phyloP scores from a whole-genome alignment of 1,140 invertebrate genomes.

The Caenorhabditis briggsae region DNA sequence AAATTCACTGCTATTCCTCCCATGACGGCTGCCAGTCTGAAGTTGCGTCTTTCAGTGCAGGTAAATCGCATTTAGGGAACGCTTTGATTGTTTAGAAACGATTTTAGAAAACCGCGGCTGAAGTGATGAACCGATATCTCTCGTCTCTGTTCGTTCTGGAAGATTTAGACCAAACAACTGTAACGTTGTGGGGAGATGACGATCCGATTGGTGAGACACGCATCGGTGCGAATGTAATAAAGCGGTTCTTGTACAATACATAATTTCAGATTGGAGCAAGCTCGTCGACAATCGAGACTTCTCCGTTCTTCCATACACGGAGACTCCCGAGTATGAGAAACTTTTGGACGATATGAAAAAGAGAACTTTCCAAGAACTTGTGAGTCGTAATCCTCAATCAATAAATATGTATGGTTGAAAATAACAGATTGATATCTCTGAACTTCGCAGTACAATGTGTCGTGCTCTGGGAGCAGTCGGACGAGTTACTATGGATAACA shows the following conservation, averaged over 20 bases:
- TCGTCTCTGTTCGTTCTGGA: slow-evolving; percentile 24
- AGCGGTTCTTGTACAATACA: neutral
- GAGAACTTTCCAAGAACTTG: slow-evolving; percentile 31
- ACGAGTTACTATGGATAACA: slow-evolving; percentile 7
- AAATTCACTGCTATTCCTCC: slow-evolving; percentile 7
- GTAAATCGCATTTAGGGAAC: neutral
- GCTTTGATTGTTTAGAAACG: neutral
- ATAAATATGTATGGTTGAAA: too few relatives aligned
- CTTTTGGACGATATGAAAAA: slow-evolving; percentile 41
- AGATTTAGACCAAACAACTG: slow-evolving; percentile 12
- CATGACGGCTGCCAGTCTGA: slow-evolving; percentile 2
- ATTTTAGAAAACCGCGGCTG: slow-evolving; percentile 29
- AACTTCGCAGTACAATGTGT: slow-evolving; percentile 38
- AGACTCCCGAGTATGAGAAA: slow-evolving; percentile 8
- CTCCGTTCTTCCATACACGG: neutral
- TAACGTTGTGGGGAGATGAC: slow-evolving; percentile 37
- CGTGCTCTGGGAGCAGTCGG: slow-evolving; percentile 30
- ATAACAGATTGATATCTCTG: slow-evolving; percentile 29
- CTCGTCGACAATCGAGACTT: slow-evolving; percentile 42
- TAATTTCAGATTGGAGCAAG: slow-evolving; percentile 39
- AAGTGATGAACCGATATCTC: slow-evolving; percentile 43
- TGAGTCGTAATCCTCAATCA: neutral
- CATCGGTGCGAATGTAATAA: slow-evolving; percentile 6
- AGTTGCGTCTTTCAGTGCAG: neutral
- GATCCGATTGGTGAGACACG: slow-evolving; percentile 35